phyloP scores from a whole-genome alignment of 2,113 vertebrate species.

The Ahaetulla prasina region DNA sequence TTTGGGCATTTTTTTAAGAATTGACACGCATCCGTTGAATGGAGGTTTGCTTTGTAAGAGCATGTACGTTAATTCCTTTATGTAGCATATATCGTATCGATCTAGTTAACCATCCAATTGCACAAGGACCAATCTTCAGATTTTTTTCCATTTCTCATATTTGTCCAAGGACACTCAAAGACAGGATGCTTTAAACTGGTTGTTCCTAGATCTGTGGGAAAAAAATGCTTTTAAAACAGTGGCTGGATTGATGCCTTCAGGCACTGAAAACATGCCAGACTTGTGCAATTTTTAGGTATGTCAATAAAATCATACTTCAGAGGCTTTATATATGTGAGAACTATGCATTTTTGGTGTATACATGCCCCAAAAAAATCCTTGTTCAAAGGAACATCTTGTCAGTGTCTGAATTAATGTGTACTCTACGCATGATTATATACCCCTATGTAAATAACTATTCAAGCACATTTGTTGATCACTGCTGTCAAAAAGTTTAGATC shows the following conservation, averaged over 20 bases:
- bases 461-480: not conserved
- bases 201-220: not conserved
- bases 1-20: not conserved
- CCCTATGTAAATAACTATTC: not conserved
- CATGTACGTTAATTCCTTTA: not conserved
- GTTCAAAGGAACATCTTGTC: not conserved
- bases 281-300: not conserved
- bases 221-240: not conserved
- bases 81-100: not conserved
- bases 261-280: not conserved
- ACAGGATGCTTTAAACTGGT: not conserved
- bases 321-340: not conserved
- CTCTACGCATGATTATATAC: not conserved
- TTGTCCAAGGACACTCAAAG: not conserved
- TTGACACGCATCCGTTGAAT: not conserved
- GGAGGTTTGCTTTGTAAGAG: conserved; percentile 3
- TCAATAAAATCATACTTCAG: not conserved
- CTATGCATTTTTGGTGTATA: not conserved
- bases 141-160: not conserved
- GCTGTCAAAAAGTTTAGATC: not conserved
- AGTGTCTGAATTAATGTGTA: not conserved
- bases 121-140: not conserved
- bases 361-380: not conserved
- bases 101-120: not conserved
- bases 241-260: not conserved